Percentiles rank a stretch among this genome's conserved stretches.
phyloP scores from a whole-genome alignment of 2,888 invertebrate genomes.

The Keiferia lycopersicella region DNA sequence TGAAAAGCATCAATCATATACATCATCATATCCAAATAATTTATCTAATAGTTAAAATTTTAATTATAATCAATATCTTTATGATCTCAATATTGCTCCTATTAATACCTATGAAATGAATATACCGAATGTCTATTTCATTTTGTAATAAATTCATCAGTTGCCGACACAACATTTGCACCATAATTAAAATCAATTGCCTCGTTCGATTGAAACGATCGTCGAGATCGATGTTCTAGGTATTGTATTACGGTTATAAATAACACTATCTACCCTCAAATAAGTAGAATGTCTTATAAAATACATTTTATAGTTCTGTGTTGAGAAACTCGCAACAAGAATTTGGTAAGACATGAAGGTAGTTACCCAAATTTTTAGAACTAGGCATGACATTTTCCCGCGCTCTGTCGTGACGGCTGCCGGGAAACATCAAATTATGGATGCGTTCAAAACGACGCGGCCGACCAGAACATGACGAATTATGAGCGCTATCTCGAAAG shows the following conservation, averaged over 20 bases:
- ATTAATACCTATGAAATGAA: no score
- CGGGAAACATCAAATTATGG: slow-evolving; percentile 79
- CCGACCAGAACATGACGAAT: slow-evolving; percentile 81
- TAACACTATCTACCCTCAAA: background rate
- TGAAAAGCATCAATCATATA: no score
- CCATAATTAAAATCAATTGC: slow-evolving; percentile 8
- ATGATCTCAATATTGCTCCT: no score
- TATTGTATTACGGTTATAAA: background rate
- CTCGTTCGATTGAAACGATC: slow-evolving; percentile 5
- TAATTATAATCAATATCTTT: no score
- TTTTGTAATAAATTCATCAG: slow-evolving; percentile 9
- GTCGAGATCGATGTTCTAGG: slow-evolving; percentile 22
- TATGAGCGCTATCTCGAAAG: slow-evolving; percentile 71
- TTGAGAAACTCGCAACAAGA: background rate
- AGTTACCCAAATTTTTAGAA: slow-evolving; percentile 5
- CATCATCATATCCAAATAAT: no score
- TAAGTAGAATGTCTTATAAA: no score
- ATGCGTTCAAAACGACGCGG: slow-evolving; percentile 73
- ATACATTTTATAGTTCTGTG: no score
- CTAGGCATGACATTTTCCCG: slow-evolving; percentile 49
- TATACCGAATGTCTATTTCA: background rate
- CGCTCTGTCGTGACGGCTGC: slow-evolving; percentile 58
- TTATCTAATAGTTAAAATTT: no score
- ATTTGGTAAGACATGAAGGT: background rate
- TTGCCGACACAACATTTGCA: background rate